Percentiles rank a stretch among this genome's conserved stretches.
Evolutionary conservation across 2,113 vertebrate genomes (phyloP).

Genomic region (Cheirogaleus medius): DNA sequence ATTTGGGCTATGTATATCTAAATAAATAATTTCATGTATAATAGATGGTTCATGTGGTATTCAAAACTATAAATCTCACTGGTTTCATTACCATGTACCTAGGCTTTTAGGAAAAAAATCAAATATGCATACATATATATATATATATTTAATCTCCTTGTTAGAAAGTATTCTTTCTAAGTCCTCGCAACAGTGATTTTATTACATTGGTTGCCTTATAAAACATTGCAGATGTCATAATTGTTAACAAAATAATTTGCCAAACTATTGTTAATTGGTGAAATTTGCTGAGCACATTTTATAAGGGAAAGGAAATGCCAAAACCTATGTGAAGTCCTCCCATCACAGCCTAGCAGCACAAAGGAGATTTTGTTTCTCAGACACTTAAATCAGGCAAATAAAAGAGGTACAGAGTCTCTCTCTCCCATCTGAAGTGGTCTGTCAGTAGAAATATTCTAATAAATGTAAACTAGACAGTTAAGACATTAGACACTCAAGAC

Average conservation of each 20-base stretch:
- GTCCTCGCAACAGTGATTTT: conserved; percentile 88
- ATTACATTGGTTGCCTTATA: conserved; percentile 94
- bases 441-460: conserved; percentile 62
- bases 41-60: neutral
- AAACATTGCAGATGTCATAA: conserved; percentile 89
- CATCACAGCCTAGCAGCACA: conserved; percentile 65
- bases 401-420: conserved; percentile 62
- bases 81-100: neutral
- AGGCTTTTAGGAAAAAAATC: neutral
- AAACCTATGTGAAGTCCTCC: conserved; percentile 61
- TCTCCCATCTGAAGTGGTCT: conserved; percentile 34
- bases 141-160: neutral
- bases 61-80: neutral
- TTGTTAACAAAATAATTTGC: conserved; percentile 84
- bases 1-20: neutral
- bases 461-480: conserved; percentile 41
- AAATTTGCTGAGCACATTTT: conserved; percentile 83
- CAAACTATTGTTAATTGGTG: neutral
- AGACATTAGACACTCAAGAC: neutral
- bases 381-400: conserved; percentile 37
- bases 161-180: conserved; percentile 36
- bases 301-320: conserved; percentile 84
- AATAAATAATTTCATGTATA: neutral
- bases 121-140: neutral
- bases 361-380: neutral